Evolutionary conservation across 2,113 vertebrate genomes (phyloP).

Genomic region (Rhea americana): DNA sequence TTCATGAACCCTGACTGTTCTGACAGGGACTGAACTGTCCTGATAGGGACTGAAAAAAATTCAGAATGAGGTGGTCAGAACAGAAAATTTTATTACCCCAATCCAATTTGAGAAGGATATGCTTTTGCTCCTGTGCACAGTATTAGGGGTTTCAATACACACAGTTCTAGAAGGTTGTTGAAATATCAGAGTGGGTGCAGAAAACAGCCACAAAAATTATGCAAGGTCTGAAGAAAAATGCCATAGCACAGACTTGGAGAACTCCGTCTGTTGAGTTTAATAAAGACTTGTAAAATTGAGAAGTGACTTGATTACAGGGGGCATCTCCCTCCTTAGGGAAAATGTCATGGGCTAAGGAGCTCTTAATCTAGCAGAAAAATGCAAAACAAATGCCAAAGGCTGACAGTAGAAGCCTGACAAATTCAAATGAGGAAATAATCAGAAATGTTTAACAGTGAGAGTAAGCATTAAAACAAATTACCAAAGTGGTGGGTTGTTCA

Average conservation of each 20-base stretch:
- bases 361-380: conserved; percentile 23
- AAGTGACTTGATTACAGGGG: neutral
- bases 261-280: neutral
- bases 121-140: neutral
- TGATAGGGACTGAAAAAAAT: neutral
- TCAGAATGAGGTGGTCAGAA: neutral
- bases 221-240: neutral
- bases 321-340: neutral
- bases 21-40: neutral
- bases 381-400: neutral
- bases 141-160: neutral
- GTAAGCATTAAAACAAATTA: conserved; percentile 2
- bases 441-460: neutral
- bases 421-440: conserved; percentile 19
- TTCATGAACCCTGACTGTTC: neutral
- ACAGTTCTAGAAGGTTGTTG: neutral
- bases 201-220: conserved; percentile 1
- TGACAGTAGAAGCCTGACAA: conserved; percentile 9
- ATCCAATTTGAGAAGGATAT: neutral
- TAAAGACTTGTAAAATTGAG: conserved; percentile 3
- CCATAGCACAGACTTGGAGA: neutral
- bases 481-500: neutral
- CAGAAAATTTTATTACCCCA: neutral
- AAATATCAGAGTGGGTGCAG: neutral
- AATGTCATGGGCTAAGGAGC: neutral